These are phyloP conservation scores for Allygus modestus DNA, from an alignment of 2,888 invertebrate genomes.

Conservation along the genomic window DNA sequence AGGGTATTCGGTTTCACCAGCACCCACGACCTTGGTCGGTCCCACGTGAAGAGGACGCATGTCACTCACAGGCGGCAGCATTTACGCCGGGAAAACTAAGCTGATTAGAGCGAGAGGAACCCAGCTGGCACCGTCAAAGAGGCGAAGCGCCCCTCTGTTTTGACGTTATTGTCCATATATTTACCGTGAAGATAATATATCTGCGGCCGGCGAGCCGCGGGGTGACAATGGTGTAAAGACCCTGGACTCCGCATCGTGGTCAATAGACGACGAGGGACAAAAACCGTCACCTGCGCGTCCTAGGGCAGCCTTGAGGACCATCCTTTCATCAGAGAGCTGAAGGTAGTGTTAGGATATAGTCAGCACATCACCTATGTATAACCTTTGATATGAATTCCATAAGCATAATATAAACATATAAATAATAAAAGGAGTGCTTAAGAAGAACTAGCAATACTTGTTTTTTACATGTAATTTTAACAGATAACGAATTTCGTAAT, in stretches of 20 bases:
- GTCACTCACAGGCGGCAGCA: constrained; percentile 14
- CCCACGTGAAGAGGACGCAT: not conserved
- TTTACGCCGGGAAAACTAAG: constrained; percentile 39
- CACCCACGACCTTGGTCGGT: not conserved
- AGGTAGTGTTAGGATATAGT: too few species aligned
- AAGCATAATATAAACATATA: too few species aligned
- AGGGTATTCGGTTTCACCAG: too few species aligned
- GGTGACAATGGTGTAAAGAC: constrained; percentile 35
- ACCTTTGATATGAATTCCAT: too few species aligned
- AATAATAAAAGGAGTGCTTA: too few species aligned
- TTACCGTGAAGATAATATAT: constrained; percentile 60
- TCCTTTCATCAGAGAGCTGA: too few species aligned
- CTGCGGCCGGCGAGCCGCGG: not conserved
- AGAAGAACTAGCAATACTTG: too few species aligned
- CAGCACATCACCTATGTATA: too few species aligned
- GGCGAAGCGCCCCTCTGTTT: constrained; percentile 35
- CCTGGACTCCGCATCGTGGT: constrained; percentile 21
- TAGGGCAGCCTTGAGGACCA: not conserved
- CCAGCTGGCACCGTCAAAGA: constrained; percentile 50
- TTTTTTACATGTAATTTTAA: too few species aligned
- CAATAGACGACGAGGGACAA: constrained; percentile 34
- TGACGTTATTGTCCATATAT: constrained; percentile 57
- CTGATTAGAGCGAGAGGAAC: constrained; percentile 21
- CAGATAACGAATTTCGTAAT: too few species aligned
- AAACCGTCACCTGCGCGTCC: constrained; percentile 33